These are phyloP conservation scores for Zhuqinia jingwanae DNA, from an alignment of 2,888 invertebrate genomes.

Conservation along the genomic window DNA sequence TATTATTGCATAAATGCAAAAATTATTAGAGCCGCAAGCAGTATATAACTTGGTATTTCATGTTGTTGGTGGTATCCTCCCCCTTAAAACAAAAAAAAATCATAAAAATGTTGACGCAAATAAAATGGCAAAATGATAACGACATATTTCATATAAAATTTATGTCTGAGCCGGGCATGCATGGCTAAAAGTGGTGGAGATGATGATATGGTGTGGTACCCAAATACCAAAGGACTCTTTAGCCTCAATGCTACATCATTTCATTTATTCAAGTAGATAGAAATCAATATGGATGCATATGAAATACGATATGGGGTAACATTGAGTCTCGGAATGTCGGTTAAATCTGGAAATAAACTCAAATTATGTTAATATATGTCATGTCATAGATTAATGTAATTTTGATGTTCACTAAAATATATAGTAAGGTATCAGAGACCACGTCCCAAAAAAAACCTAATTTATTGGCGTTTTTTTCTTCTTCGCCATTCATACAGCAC, in stretches of 20 bases:
- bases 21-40: constrained; percentile 24
- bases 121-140: constrained; percentile 43
- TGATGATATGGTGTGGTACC: too few relatives aligned
- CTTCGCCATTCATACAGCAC: too few relatives aligned
- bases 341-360: too few relatives aligned
- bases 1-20: constrained; percentile 22
- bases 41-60: neutral
- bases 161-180: neutral
- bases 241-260: too few relatives aligned
- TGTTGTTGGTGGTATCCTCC: neutral
- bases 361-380: too few relatives aligned
- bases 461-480: too few relatives aligned
- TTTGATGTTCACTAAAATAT: neutral
- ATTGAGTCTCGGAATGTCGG: too few relatives aligned
- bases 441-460: too few relatives aligned
- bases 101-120: constrained; percentile 45
- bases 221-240: neutral
- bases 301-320: too few relatives aligned
- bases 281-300: too few relatives aligned
- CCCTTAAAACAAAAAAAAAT: constrained; percentile 16
- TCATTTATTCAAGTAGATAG: too few relatives aligned
- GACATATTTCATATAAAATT: constrained; percentile 26
- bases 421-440: neutral
- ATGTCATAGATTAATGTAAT: neutral
- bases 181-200: constrained; percentile 7